phyloP scores from a whole-genome alignment of 1,140 invertebrate genomes.

The Pectinophora gossypiella region DNA sequence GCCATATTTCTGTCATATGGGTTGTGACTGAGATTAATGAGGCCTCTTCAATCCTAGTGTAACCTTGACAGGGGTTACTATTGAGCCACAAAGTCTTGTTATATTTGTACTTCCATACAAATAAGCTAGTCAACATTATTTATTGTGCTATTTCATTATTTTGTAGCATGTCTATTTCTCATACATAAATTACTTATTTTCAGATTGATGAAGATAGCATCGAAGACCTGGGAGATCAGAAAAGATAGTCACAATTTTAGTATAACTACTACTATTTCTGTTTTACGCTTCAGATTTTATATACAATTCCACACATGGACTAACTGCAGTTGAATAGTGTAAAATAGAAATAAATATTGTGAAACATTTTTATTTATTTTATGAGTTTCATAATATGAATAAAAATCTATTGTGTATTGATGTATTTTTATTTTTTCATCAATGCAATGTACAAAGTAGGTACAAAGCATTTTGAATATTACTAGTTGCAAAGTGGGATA shows the following conservation, averaged over 20 bases:
- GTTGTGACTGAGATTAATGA: too few species aligned
- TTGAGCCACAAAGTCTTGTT: too few species aligned
- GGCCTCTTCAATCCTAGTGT: too few species aligned
- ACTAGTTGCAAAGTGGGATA: too few species aligned
- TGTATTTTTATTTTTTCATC: background rate
- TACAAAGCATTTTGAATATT: too few species aligned
- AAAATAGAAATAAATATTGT: slow-evolving; percentile 25
- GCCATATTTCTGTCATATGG: too few species aligned
- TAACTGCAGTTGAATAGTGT: background rate
- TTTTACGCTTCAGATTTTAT: background rate
- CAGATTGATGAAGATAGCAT: slow-evolving; percentile 84
- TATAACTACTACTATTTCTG: slow-evolving; percentile 7
- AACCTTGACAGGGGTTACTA: too few species aligned
- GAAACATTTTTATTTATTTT: slow-evolving; percentile 31
- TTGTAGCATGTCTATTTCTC: too few species aligned
- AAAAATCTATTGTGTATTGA: slow-evolving; percentile 11
- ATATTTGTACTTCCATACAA: too few species aligned
- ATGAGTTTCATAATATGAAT: slow-evolving; percentile 30
- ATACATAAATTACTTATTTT: slow-evolving; percentile 27
- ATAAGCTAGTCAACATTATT: too few species aligned
- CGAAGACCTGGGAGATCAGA: slow-evolving; percentile 83
- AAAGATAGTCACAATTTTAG: slow-evolving; percentile 73
- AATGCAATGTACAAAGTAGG: too few species aligned
- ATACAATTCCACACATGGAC: background rate
- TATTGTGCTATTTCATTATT: too few species aligned